Evolutionary conservation across 2,888 invertebrate species (phyloP).

Genomic region (Apamea monoglypha): DNA sequence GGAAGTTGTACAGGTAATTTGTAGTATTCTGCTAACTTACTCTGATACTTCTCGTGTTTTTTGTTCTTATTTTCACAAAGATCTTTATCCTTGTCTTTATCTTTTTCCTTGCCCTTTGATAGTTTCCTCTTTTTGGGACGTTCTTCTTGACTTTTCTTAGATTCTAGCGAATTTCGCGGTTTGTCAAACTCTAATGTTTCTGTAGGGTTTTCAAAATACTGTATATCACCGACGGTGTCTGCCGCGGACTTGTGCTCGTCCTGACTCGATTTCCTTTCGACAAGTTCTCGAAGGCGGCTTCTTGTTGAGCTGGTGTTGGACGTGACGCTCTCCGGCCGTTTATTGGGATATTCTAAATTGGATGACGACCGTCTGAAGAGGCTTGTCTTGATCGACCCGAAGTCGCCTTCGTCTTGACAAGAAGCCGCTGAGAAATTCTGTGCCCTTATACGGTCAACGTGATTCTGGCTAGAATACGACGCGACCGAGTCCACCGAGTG

Average conservation of each 20-base stretch:
- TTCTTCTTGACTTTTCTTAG: constrained; percentile 84
- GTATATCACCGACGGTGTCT: constrained; percentile 87
- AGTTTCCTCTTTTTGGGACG: constrained; percentile 87
- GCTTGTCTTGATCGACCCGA: constrained; percentile 89
- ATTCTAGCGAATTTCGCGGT: constrained; percentile 84
- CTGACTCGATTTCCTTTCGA: constrained; percentile 89
- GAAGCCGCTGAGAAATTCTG: constrained; percentile 90
- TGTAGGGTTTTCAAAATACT: constrained; percentile 89
- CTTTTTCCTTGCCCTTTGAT: constrained; percentile 84
- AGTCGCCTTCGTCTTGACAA: constrained; percentile 89
- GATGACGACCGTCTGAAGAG: constrained; percentile 88
- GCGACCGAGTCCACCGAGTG: constrained; percentile 91
- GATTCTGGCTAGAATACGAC: constrained; percentile 91
- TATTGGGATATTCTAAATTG: constrained; percentile 85
- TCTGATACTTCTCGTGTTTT: constrained; percentile 88
- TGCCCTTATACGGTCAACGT: constrained; percentile 90
- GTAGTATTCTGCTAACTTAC: constrained; percentile 88
- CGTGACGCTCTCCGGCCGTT: constrained; percentile 87
- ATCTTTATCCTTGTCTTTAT: constrained; percentile 82
- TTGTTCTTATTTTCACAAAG: constrained; percentile 82
- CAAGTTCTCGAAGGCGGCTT: constrained; percentile 89
- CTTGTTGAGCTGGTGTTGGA: constrained; percentile 89
- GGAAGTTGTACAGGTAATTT: constrained; percentile 86
- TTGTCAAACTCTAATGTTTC: constrained; percentile 88
- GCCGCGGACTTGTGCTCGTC: constrained; percentile 88